Evolutionary conservation across 2,113 vertebrate species (phyloP).

Genomic region (Microcebus murinus): DNA sequence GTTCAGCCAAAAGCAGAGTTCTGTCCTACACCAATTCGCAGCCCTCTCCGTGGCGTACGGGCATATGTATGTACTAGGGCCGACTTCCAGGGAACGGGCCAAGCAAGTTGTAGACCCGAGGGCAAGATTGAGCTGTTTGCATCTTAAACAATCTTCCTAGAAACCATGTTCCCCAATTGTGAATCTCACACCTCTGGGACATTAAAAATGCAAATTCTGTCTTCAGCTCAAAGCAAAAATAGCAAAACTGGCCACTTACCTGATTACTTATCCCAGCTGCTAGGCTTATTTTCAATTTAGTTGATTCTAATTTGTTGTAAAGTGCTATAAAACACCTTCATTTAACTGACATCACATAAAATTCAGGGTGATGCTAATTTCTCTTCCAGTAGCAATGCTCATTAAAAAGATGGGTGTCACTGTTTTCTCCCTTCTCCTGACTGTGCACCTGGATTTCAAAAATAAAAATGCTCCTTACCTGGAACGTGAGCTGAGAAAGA

Average conservation of each 20-base stretch:
- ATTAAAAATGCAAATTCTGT: constrained; percentile 75
- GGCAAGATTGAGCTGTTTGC: background rate
- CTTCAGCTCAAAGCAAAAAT: constrained; percentile 72
- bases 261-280: constrained; percentile 73
- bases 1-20: background rate
- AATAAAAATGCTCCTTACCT: constrained; percentile 74
- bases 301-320: constrained; percentile 82
- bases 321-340: constrained; percentile 80
- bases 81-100: background rate
- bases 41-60: background rate
- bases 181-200: constrained; percentile 34
- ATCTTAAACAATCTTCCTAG: constrained; percentile 5
- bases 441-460: constrained; percentile 78
- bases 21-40: background rate
- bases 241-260: constrained; percentile 79
- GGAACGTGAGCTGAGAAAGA: constrained; percentile 60
- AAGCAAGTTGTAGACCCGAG: background rate
- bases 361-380: constrained; percentile 77
- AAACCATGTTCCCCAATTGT: background rate
- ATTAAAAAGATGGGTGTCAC: constrained; percentile 80
- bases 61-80: background rate
- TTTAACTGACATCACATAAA: constrained; percentile 80
- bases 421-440: constrained; percentile 70
- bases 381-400: constrained; percentile 69
- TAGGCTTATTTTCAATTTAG: constrained; percentile 78